These are phyloP conservation scores for Patella pellucida DNA, from an alignment of 2,888 invertebrate genomes.

Conservation along the genomic window DNA sequence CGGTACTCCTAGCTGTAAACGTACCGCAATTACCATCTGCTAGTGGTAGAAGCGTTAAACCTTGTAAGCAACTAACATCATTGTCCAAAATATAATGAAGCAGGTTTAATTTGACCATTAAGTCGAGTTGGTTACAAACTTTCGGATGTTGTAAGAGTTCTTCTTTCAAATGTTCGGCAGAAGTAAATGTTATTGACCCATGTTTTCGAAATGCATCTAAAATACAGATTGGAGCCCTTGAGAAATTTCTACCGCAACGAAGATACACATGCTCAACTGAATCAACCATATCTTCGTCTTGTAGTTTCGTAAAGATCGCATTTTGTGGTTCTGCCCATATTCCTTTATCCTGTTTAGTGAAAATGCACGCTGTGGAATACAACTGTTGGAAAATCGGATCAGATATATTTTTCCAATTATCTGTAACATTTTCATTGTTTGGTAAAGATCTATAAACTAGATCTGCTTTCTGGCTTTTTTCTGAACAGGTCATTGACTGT, in stretches of 20 bases:
- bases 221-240: neutral
- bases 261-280: neutral
- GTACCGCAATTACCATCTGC: conserved; percentile 18
- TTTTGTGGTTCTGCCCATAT: conserved; percentile 13
- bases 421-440: conserved; percentile 19
- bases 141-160: neutral
- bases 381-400: conserved; percentile 46
- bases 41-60: conserved; percentile 13
- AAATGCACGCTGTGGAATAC: conserved; percentile 16
- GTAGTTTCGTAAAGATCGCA: neutral
- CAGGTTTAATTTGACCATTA: neutral
- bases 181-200: neutral
- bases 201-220: neutral
- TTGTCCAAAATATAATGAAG: conserved; percentile 15
- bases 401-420: conserved; percentile 46
- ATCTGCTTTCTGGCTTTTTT: neutral
- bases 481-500: conserved; percentile 8
- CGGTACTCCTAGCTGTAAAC: neutral
- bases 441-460: conserved; percentile 36
- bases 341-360: conserved; percentile 7
- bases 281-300: neutral
- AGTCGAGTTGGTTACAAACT: neutral
- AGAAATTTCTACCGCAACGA: conserved; percentile 3
- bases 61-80: neutral
- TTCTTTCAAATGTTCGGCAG: neutral